Base-by-base conservation (phyloP, 2,113 vertebrate genomes). In the Daubentonia madagascariensis region DNA sequence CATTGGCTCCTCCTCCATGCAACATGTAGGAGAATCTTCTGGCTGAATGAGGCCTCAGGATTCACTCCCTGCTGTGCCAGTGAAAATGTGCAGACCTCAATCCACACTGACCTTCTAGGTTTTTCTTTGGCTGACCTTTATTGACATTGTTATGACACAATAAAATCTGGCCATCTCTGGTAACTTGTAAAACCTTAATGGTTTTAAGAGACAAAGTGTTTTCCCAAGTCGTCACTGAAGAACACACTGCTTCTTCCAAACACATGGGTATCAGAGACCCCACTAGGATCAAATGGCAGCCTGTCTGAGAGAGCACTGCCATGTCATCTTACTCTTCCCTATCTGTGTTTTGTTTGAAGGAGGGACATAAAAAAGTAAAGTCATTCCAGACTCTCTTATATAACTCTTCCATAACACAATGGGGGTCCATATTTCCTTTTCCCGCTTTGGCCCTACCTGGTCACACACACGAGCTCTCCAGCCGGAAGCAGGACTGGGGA, bases 181-280 rank as follows among this genome's bases (percentile, higher is more conserved):
- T 43, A 25, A 63, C 65, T 70, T 78, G 57, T 18, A 52, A 87
- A 91, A 78, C 14, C 2, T n/a, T 0, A 52, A 35, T 84, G 48
- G 30, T 59, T 76, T 89, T 54, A 54, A 85, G 65, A 92, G 54
- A 65, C 43, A 6, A 28, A 78, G 40, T 18, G 2, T 86, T 86
- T 92, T 59, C 61, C 81, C 52, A 48, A 23, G 35, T 30, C 57
- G 48, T n/a, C 20, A 2, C 22, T 76, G 59, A 86, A 83, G 68
- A 50, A 35, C 5, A 1, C 13, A 18, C 5, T 23, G 40, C 48
- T 70, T 50, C 61, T 72, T 91, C 32, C 40, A 78, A 4, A 45
- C 16, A 0, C 0, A 0, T 23, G 68, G 48, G 0, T 11, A 2
- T 40, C 70, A 20, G 45, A 52, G 65, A 11, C 59, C 50, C 43